These are phyloP conservation scores for Gopherus evgoodei DNA, from an alignment of 2,113 vertebrate genomes.

Conservation along the genomic window DNA sequence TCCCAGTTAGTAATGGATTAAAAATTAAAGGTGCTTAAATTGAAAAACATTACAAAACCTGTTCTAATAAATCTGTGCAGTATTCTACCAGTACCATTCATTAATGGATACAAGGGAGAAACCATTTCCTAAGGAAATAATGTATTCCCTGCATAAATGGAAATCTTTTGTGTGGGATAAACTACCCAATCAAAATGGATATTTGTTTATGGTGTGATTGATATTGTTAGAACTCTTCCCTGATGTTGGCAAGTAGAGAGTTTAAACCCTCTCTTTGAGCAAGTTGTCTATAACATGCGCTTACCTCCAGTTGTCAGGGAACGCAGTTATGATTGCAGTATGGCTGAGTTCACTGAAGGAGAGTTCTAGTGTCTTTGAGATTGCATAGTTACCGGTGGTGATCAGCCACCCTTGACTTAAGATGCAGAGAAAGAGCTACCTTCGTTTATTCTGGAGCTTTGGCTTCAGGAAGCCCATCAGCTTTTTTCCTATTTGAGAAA, in stretches of 20 bases:
- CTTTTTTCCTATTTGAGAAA: background rate
- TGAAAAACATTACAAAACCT: background rate
- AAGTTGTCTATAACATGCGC: background rate
- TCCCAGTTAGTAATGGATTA: constrained; percentile 8
- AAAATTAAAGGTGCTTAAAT: constrained; percentile 1
- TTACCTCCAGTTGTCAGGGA: background rate
- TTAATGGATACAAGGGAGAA: background rate
- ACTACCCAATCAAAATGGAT: background rate
- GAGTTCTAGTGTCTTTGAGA: background rate
- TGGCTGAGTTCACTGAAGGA: fast-evolving
- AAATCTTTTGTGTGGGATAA: background rate
- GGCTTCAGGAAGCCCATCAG: background rate
- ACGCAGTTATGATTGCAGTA: fast-evolving
- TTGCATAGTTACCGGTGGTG: fast-evolving
- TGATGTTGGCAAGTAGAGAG: background rate
- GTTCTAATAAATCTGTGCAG: background rate
- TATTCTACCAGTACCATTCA: background rate
- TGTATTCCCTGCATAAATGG: background rate
- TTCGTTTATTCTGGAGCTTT: background rate
- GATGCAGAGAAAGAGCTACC: fast-evolving
- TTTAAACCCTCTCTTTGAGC: background rate
- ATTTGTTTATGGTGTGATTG: background rate
- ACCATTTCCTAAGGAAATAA: background rate
- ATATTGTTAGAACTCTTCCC: background rate
- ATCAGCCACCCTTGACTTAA: background rate